Conservation (phyloP, 2,888 invertebrate species). For the Ditylenchus weischeri region DNA sequence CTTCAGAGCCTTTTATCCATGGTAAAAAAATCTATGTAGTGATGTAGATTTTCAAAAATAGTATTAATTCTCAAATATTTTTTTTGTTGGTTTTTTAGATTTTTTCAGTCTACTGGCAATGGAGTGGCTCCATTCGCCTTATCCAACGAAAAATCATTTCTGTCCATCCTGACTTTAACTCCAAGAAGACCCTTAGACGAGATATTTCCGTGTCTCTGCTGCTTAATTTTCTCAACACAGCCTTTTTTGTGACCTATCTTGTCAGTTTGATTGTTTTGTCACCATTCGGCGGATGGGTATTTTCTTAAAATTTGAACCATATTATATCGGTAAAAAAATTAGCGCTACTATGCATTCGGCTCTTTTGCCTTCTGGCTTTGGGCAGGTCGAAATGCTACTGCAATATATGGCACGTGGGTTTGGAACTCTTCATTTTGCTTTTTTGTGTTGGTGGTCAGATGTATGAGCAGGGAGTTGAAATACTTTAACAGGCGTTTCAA, state of each 20-base stretch:
- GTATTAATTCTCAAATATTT: no score
- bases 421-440: constrained; percentile 4
- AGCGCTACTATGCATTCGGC: no score
- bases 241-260: no score
- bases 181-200: no score
- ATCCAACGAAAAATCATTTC: not conserved
- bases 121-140: constrained; percentile 4
- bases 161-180: not conserved
- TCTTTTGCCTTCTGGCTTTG: not conserved
- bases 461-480: not conserved
- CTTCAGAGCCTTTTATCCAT: constrained; percentile 2
- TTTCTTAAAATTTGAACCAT: no score
- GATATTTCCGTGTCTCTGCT: no score
- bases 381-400: not conserved
- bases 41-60: no score
- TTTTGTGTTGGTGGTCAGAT: constrained; percentile 3
- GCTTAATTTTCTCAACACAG: no score
- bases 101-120: constrained; percentile 9
- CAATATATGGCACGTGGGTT: not conserved
- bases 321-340: no score
- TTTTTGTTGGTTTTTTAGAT: not conserved
- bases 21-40: not conserved
- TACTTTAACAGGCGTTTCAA: constrained; percentile 2
- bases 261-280: no score
- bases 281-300: no score